phyloP scores from a whole-genome alignment of 2,888 invertebrate genomes.

The Pristionchus japonicus region DNA sequence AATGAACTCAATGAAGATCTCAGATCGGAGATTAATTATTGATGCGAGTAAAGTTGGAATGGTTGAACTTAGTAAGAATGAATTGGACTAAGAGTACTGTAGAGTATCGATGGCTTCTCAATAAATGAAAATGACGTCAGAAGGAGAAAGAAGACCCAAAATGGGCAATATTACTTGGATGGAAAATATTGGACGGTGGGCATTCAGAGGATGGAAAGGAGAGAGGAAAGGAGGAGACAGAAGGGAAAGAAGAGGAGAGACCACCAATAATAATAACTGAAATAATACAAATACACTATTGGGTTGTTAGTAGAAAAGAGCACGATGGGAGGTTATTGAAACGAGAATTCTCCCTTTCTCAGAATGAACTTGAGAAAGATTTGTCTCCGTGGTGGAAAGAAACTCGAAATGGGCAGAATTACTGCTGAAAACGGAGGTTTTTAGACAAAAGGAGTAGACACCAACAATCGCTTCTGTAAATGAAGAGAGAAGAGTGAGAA shows the following conservation, averaged over 20 bases:
- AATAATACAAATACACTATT: not conserved
- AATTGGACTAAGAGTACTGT: not conserved
- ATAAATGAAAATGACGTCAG: not conserved
- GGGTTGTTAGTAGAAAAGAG: not conserved
- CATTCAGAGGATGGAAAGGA: slow-evolving; percentile 21
- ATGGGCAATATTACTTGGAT: slow-evolving; percentile 28
- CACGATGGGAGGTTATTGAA: not conserved
- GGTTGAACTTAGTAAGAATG: not conserved
- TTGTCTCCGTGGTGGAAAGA: not conserved
- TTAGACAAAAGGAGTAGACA: not conserved
- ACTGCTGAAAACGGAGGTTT: not conserved
- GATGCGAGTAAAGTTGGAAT: not conserved
- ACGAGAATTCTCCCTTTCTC: not conserved
- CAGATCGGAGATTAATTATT: not conserved
- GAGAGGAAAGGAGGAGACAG: not conserved
- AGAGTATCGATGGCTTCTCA: not conserved
- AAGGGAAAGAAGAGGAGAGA: slow-evolving; percentile 6
- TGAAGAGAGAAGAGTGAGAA: not conserved
- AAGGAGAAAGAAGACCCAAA: not conserved
- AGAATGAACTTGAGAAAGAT: not conserved
- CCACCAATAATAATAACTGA: not conserved
- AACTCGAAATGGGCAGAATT: not conserved
- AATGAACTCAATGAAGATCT: not conserved
- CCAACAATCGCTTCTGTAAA: not conserved
- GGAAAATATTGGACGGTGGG: slow-evolving; percentile 20